These are phyloP conservation scores for Mesoclemmys tuberculata DNA, from an alignment of 2,113 vertebrate species.

Conservation along the genomic window DNA sequence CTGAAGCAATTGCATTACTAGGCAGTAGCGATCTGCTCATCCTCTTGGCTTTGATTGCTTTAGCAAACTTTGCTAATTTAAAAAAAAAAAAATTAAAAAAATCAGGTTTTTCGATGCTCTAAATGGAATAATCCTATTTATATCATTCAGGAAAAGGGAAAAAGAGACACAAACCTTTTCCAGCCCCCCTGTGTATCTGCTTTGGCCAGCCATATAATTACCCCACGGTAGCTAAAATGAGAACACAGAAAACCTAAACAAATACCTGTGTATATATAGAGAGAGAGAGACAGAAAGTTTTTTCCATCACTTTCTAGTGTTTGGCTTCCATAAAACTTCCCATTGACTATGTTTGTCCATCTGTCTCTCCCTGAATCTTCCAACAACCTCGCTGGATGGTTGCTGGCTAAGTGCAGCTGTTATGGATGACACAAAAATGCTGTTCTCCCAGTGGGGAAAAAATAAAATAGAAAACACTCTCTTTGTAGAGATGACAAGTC, in stretches of 20 bases:
- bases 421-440: conserved; percentile 49
- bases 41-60: neutral
- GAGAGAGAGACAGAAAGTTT: neutral
- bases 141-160: neutral
- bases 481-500: neutral
- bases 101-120: neutral
- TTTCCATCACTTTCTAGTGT: neutral
- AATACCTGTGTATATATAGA: neutral
- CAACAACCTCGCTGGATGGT: neutral
- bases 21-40: conserved; percentile 40
- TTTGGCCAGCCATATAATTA: neutral
- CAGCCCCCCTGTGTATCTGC: neutral
- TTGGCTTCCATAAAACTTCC: neutral
- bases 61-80: neutral
- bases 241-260: neutral
- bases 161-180: neutral
- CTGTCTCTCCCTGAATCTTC: neutral
- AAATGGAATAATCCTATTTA: neutral
- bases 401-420: conserved; percentile 38
- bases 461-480: conserved; percentile 54
- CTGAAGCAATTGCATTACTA: neutral
- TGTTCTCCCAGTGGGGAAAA: neutral
- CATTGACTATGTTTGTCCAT: neutral
- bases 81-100: neutral
- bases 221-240: conserved; percentile 2